These are phyloP conservation scores for Macropus fuliginosus DNA, from an alignment of 2,797 vertebrate species.

Conservation along the genomic window DNA sequence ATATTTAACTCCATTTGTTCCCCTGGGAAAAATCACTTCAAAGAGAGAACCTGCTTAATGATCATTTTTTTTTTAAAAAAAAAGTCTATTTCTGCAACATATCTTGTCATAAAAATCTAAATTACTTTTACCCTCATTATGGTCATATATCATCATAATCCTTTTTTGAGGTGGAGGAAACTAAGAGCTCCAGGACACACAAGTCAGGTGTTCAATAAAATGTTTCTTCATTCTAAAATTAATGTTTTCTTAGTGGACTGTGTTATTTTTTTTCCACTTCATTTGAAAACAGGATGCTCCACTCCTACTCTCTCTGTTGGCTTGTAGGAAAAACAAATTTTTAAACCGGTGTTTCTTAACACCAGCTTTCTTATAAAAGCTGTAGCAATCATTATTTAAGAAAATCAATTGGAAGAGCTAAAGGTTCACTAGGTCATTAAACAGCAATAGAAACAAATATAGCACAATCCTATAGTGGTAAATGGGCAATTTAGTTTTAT, in stretches of 20 bases:
- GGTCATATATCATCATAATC: not conserved
- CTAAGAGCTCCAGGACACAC: not conserved
- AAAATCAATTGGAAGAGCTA: not conserved
- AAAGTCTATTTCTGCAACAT: not conserved
- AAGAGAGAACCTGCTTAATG: not conserved
- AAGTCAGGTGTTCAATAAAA: not conserved
- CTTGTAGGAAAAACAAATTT: not conserved
- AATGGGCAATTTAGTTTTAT: conserved; percentile 9
- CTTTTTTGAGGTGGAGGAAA: not conserved
- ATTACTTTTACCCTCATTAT: not conserved
- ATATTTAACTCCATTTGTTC: not conserved
- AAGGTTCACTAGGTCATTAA: conserved; percentile 15
- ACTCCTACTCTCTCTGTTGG: not conserved
- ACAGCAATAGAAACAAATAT: not conserved
- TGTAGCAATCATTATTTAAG: not conserved
- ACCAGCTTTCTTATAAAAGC: not conserved
- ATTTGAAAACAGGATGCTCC: not conserved
- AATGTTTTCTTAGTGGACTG: not conserved
- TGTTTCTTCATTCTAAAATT: not conserved
- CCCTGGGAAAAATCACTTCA: not conserved
- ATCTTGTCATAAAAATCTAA: not conserved
- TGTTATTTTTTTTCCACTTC: not conserved
- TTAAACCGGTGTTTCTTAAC: not conserved
- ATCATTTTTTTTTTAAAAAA: not conserved
- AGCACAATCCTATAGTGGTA: not conserved